A percentile compares a stretch with the other conserved stretches of the same genome.
Conservation (phyloP, 2,888 invertebrate species). For the Andrena marginata region DNA sequence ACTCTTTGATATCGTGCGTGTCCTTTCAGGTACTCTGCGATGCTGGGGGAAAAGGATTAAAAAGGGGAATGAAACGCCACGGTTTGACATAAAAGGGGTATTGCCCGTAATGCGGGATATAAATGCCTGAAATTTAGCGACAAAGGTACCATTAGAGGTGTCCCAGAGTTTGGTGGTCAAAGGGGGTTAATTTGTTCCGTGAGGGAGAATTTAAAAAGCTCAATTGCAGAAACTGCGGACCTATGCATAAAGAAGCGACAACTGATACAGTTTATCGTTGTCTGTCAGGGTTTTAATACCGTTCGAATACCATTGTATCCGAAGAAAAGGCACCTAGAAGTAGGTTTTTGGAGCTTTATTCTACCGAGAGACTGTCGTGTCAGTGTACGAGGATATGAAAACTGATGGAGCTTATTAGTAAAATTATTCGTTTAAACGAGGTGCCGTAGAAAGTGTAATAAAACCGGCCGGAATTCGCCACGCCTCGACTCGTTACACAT, state of each 20-base stretch:
- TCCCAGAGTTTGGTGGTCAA: no score
- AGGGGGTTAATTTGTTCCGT: no score
- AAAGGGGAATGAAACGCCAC: neutral
- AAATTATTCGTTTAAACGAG: slow-evolving; percentile 24
- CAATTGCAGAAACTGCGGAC: no score
- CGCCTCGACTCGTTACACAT: slow-evolving; percentile 44
- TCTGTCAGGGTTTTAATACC: no score
- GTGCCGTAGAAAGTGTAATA: slow-evolving; percentile 11
- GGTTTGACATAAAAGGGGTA: neutral
- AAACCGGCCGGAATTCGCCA: slow-evolving; percentile 23
- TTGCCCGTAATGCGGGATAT: neutral
- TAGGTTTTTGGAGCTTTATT: neutral
- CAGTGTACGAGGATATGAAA: neutral
- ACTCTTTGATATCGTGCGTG: slow-evolving; percentile 1
- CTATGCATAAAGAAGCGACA: no score
- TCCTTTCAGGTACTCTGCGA: neutral
- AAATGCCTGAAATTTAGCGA: no score
- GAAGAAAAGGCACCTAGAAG: no score
- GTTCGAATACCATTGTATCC: no score
- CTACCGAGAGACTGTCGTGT: neutral
- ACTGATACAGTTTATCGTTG: no score
- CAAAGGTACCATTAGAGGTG: no score
- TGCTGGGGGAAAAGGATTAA: neutral
- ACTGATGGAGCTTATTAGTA: neutral
- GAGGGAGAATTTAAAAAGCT: no score